Conservation (phyloP, 2,888 invertebrate species). For the Odontomyia ornata region DNA sequence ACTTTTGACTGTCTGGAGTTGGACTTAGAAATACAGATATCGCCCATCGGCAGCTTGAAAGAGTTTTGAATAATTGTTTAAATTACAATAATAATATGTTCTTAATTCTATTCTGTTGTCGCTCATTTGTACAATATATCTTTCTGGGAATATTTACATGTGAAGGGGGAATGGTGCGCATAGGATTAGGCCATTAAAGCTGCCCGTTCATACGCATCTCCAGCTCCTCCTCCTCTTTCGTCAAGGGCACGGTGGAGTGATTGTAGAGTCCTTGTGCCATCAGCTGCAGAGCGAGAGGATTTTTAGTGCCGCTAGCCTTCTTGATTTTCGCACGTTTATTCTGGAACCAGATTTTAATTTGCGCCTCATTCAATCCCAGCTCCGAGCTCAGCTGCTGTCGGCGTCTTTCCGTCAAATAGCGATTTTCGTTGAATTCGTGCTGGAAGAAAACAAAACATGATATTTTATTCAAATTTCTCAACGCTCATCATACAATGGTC, state of each 20-base stretch:
- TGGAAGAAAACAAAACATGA: slow-evolving; percentile 54
- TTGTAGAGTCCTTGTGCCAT: slow-evolving; percentile 96
- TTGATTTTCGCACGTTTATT: slow-evolving; percentile 97
- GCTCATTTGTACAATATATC: not conserved
- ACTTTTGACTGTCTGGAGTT: too few species aligned
- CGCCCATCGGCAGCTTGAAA: not conserved
- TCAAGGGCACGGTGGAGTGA: slow-evolving; percentile 80
- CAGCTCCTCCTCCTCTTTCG: slow-evolving; percentile 77
- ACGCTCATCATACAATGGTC: not conserved
- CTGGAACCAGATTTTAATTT: slow-evolving; percentile 98
- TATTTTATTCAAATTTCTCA: slow-evolving; percentile 33
- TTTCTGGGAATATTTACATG: not conserved
- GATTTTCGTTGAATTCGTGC: slow-evolving; percentile 92
- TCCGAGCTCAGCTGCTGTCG: slow-evolving; percentile 91
- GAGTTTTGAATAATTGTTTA: not conserved
- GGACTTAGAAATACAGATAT: not conserved
- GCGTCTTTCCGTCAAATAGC: slow-evolving; percentile 90
- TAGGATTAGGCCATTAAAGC: slow-evolving; percentile 40
- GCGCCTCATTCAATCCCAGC: slow-evolving; percentile 92
- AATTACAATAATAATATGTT: not conserved
- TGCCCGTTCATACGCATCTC: slow-evolving; percentile 67
- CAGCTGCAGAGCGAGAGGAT: slow-evolving; percentile 86
- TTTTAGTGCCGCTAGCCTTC: slow-evolving; percentile 85
- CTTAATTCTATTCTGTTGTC: not conserved
- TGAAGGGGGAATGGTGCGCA: not conserved